These are phyloP conservation scores for Taenaris catops DNA, from an alignment of 2,888 invertebrate genomes.

Conservation along the genomic window DNA sequence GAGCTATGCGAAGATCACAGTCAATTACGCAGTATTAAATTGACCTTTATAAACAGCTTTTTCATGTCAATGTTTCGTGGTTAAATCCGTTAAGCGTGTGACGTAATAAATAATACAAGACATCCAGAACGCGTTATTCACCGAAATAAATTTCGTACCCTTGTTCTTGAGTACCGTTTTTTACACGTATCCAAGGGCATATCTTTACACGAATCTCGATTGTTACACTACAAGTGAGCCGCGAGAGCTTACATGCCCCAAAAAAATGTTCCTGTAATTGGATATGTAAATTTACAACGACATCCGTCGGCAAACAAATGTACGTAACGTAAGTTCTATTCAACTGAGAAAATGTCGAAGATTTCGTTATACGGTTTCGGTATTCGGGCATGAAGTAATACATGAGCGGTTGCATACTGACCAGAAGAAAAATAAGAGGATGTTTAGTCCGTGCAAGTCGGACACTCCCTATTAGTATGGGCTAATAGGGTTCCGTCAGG, in stretches of 20 bases:
- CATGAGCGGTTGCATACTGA: too few relatives aligned
- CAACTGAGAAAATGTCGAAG: too few relatives aligned
- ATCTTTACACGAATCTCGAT: slow-evolving; percentile 26
- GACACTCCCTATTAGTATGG: too few relatives aligned
- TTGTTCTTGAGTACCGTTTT: slow-evolving; percentile 28
- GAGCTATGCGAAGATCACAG: slow-evolving; percentile 27
- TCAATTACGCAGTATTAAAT: slow-evolving; percentile 43
- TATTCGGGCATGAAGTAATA: too few relatives aligned
- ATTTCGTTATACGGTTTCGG: too few relatives aligned
- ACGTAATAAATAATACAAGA: slow-evolving; percentile 30
- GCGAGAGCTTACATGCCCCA: slow-evolving; percentile 12
- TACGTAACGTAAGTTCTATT: too few relatives aligned
- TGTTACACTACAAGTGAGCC: slow-evolving; percentile 18
- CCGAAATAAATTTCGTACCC: slow-evolving; percentile 26
- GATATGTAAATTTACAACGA: slow-evolving; percentile 15
- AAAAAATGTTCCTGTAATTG: slow-evolving; percentile 19
- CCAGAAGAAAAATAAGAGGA: too few relatives aligned
- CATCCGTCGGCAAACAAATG: slow-evolving; percentile 5
- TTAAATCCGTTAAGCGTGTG: slow-evolving; percentile 32
- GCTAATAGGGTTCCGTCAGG: too few relatives aligned
- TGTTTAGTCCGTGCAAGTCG: too few relatives aligned
- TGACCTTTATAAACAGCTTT: slow-evolving; percentile 46
- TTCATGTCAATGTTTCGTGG: slow-evolving; percentile 40
- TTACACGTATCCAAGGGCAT: slow-evolving; percentile 22
- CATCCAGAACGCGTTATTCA: slow-evolving; percentile 25